Evolutionary conservation across 2,888 invertebrate genomes (phyloP), one percentile per base, ranked within the genome.

Genomic region (Eristalis tenax): DNA sequence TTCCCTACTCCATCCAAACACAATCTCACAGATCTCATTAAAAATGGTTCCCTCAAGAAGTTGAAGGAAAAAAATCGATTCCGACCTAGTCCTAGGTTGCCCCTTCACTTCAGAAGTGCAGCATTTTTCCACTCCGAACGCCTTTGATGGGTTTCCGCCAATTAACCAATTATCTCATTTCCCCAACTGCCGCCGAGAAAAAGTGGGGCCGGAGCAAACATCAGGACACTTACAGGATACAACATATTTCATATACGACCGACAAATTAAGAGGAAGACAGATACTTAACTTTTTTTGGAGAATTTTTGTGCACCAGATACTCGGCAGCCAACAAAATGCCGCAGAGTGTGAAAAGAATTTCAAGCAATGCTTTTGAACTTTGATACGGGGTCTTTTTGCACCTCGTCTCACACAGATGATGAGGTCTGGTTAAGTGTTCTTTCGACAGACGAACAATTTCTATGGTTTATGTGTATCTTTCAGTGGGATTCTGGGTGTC

Each of bases 161-260:
- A 80, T 69, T 80, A 74, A 74, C 61, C 74, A 74, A 80, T 74
- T 80, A 80, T 22, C 38, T 22, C 22, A 11, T 35, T 65, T n/a
- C 26, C 35, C 38, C 65, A 18, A n/a, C 43, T 15, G 23, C 38
- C 56, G 3, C 0, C 8, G 32, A 8, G 32, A 1, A 6, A 6
- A 28, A 5, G 28, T n/a, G 28, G 28, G 28, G 28, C 8, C 1
- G 11, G 10, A 38, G 38, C 38, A 38, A 13, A 38, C 38, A 13
- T 38, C 38, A 38, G 38, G 2, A 38, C 38, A 13, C 13, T 38
- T 13, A 38, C 38, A 13, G 13, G 38, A 38, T 38, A 38, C 38
- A 13, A 11, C 13, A 13, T 13, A 13, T 38, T 50, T 18, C 50
- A 50, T 50, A 18, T 18, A 50, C 18, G 50, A 50, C 50, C 50